A percentile compares a stretch with the other conserved stretches of the same genome.
These are phyloP conservation scores for Eilema depressum DNA, from an alignment of 2,888 invertebrate species.

Conservation along the genomic window DNA sequence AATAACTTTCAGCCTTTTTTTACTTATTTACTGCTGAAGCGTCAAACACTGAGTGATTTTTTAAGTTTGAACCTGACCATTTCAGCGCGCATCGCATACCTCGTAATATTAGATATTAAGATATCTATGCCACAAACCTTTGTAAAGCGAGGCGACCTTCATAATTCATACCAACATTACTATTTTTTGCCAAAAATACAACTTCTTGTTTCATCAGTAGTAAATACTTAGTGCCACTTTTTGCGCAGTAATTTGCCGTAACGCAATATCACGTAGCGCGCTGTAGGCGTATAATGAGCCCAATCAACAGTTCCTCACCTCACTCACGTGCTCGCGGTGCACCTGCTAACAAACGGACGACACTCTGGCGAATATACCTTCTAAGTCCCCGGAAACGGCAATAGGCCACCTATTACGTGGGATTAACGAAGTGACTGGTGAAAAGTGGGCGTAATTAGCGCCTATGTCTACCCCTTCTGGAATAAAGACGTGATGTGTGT, in stretches of 20 bases:
- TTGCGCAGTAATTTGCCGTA: background rate
- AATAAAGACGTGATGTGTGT: too few species aligned
- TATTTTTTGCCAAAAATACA: background rate
- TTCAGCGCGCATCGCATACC: too few species aligned
- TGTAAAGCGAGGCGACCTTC: background rate
- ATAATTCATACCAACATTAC: background rate
- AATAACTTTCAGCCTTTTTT: background rate
- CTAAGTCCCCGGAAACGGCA: too few species aligned
- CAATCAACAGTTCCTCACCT: background rate
- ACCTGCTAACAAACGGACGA: too few species aligned
- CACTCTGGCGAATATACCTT: too few species aligned
- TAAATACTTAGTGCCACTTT: background rate
- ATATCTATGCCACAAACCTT: too few species aligned
- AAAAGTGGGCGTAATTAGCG: too few species aligned
- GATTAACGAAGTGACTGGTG: too few species aligned
- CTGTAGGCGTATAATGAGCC: slow-evolving; percentile 12
- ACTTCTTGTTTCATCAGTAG: background rate
- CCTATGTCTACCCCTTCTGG: too few species aligned
- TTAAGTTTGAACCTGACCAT: background rate
- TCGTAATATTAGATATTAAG: too few species aligned
- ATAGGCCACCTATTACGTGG: too few species aligned
- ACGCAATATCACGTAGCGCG: background rate
- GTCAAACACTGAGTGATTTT: background rate
- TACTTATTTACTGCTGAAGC: background rate
- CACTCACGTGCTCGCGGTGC: too few species aligned